A percentile compares a stretch with the other conserved stretches of the same genome.
Evolutionary conservation across 92 coral and sea anemone genomes (phyloP).

Genomic region (Phenganax marumi): DNA sequence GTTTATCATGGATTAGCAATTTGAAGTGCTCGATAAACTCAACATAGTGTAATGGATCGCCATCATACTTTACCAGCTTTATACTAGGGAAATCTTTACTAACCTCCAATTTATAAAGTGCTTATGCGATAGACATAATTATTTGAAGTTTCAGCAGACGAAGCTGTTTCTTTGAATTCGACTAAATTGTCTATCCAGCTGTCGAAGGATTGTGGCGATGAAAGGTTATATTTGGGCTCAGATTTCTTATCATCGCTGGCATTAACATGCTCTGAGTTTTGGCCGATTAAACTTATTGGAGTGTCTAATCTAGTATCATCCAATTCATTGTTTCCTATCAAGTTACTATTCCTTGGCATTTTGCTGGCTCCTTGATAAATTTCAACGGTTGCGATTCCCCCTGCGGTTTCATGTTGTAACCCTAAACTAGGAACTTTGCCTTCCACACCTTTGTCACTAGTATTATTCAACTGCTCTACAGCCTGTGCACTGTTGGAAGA

Average conservation of each 20-base stretch:
- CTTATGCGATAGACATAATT: not conserved
- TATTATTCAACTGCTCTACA: not conserved
- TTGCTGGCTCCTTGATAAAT: no score
- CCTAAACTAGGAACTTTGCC: not conserved
- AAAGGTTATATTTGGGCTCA: not conserved
- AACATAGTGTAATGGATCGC: no score
- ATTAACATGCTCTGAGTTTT: no score
- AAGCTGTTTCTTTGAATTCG: conserved; percentile 15
- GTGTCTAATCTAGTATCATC: not conserved
- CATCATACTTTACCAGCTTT: no score
- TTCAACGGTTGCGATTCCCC: not conserved
- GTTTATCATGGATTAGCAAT: conserved; percentile 51
- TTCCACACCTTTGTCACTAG: not conserved
- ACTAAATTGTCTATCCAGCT: no score
- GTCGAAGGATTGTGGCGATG: no score
- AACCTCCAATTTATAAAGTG: no score
- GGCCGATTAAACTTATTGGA: not conserved
- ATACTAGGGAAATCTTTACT: conserved; percentile 4
- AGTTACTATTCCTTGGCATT: not conserved
- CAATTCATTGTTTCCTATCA: not conserved
- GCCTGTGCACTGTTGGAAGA: conserved; percentile 3
- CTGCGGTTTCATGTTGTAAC: not conserved
- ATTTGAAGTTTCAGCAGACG: conserved; percentile 1
- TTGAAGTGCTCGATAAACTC: conserved; percentile 39
- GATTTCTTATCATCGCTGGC: not conserved